These are phyloP conservation scores for Sebastes kiyomatsui DNA, from an alignment of 2,797 vertebrate genomes.

Conservation along the genomic window DNA sequence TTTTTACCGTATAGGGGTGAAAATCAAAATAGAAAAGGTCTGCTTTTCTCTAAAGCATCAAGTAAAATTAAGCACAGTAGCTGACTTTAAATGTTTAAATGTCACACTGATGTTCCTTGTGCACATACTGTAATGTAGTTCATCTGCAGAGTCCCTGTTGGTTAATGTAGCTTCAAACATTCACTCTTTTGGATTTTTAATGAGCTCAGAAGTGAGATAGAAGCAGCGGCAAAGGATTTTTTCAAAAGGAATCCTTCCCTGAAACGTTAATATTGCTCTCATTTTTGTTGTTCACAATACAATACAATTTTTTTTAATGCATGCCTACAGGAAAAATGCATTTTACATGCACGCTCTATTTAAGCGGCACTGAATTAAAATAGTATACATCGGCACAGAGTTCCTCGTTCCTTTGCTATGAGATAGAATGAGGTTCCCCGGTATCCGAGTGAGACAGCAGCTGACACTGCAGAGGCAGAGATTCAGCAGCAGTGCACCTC, in stretches of 20 bases:
- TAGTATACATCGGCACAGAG: not conserved
- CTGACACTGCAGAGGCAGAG: slow-evolving; percentile 69
- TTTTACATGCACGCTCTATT: slow-evolving; percentile 36
- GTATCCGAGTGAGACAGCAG: slow-evolving; percentile 60
- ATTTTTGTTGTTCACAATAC: slow-evolving; percentile 12
- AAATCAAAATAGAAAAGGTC: slow-evolving; percentile 10
- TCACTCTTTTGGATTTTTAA: slow-evolving; percentile 54
- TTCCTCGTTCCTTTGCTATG: slow-evolving; percentile 15
- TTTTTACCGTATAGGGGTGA: not conserved
- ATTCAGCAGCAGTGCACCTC: slow-evolving; percentile 55
- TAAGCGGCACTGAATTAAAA: slow-evolving; percentile 34
- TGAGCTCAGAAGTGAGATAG: slow-evolving; percentile 30
- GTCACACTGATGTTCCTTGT: slow-evolving; percentile 36
- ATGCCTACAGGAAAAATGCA: slow-evolving; percentile 22
- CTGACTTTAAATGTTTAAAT: slow-evolving; percentile 33
- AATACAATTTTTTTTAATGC: not conserved
- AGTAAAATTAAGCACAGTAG: not conserved
- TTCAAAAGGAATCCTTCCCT: slow-evolving; percentile 11
- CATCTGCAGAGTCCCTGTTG: slow-evolving; percentile 32
- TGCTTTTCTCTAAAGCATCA: not conserved
- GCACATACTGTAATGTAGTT: slow-evolving; percentile 24
- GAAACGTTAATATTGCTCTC: slow-evolving; percentile 16
- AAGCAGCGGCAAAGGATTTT: slow-evolving; percentile 5
- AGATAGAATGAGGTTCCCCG: slow-evolving; percentile 57
- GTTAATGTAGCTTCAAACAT: slow-evolving; percentile 58